Percentiles rank a stretch among this genome's conserved stretches.
Conservation (phyloP, 1,140 invertebrate genomes). For the Panulirus ornatus region DNA sequence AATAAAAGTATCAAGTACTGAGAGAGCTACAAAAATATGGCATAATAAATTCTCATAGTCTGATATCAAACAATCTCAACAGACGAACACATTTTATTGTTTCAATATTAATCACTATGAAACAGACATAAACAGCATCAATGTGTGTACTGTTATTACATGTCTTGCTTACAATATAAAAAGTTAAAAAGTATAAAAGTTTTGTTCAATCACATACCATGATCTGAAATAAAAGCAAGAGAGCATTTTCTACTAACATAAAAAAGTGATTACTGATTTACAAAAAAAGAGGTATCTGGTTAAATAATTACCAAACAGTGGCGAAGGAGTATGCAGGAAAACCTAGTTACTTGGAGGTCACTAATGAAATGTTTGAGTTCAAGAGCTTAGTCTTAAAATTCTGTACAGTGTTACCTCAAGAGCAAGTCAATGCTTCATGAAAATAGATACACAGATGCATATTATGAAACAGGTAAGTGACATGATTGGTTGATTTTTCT, state of each 20-base stretch:
- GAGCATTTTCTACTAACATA: conserved; percentile 50
- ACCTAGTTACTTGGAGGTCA: conserved; percentile 15
- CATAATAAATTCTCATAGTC: too few relatives aligned
- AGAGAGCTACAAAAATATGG: too few relatives aligned
- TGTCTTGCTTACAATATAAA: conserved; percentile 66
- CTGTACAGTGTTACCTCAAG: conserved; percentile 3
- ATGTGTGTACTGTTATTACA: conserved; percentile 45
- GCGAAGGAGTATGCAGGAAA: conserved; percentile 14
- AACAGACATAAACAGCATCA: conserved; percentile 60
- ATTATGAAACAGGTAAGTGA: conserved; percentile 15
- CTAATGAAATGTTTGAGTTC: conserved; percentile 17
- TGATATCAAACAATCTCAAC: conserved; percentile 47
- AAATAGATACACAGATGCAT: background rate
- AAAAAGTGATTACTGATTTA: conserved; percentile 28
- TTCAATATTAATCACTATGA: conserved; percentile 65
- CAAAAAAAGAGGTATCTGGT: conserved; percentile 50
- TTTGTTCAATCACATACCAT: conserved; percentile 57
- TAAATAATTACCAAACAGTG: background rate
- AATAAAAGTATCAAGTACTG: too few relatives aligned
- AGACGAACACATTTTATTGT: conserved; percentile 61
- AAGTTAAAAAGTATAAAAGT: conserved; percentile 69
- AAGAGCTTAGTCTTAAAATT: conserved; percentile 13
- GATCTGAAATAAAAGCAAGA: conserved; percentile 60
- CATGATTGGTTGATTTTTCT: conserved; percentile 16
- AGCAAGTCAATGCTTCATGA: conserved; percentile 6